Evolutionary conservation across 64 coral and sea anemone genomes (phyloP).

Genomic region (Montipora foliosa): DNA sequence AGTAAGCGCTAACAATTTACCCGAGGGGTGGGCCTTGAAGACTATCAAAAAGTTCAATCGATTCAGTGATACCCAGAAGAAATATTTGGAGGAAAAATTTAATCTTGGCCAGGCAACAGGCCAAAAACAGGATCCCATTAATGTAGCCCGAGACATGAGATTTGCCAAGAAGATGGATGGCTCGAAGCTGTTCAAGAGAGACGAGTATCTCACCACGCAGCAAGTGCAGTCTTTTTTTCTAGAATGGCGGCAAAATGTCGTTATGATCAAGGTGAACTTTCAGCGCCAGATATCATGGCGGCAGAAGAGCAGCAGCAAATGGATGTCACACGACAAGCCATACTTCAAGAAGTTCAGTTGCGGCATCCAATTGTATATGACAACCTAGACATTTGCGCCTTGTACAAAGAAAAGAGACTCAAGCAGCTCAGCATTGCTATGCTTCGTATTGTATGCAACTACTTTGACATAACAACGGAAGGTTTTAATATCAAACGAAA

Average conservation of each 20-base stretch:
- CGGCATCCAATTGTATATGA: constrained; percentile 29
- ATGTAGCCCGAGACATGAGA: constrained; percentile 34
- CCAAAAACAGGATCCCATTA: neutral
- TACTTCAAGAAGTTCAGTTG: constrained; percentile 16
- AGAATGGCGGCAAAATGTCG: neutral
- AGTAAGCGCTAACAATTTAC: neutral
- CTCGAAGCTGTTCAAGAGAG: too few relatives aligned
- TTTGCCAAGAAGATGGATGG: neutral
- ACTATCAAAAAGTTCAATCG: too few relatives aligned
- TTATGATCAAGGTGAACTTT: neutral
- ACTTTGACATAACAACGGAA: too few relatives aligned
- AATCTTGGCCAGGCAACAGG: neutral
- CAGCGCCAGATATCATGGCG: too few relatives aligned
- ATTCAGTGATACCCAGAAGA: too few relatives aligned
- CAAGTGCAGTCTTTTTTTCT: constrained; percentile 36
- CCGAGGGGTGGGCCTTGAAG: too few relatives aligned
- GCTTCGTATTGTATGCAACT: neutral
- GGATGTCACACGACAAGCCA: constrained; percentile 15
- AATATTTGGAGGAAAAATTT: too few relatives aligned
- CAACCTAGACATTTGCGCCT: neutral
- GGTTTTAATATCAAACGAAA: too few relatives aligned
- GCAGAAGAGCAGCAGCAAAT: neutral
- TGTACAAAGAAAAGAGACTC: too few relatives aligned
- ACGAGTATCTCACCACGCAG: neutral
- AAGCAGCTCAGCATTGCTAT: neutral